These are phyloP conservation scores for Pseudorhiza aurosa DNA, from an alignment of 30 jellyfish, hydroid and myxozoan genomes.

Conservation along the genomic window DNA sequence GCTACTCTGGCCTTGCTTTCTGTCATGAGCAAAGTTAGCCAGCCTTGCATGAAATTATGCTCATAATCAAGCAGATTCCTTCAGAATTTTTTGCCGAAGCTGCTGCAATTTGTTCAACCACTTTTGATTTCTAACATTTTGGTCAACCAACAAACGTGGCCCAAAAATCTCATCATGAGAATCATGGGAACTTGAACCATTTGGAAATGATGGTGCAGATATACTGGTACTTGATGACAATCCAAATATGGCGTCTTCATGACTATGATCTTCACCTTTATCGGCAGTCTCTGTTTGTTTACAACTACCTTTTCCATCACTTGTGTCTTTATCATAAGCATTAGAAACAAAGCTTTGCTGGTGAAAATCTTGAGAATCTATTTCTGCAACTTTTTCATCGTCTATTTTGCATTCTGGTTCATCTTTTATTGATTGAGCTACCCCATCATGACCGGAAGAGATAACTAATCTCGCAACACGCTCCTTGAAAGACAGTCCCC, in stretches of 20 bases:
- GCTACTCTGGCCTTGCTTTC: no score
- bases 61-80: slow-evolving; percentile 4
- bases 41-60: not conserved
- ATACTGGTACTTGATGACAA: not conserved
- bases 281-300: not conserved
- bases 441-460: not conserved
- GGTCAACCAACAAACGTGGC: slow-evolving; percentile 46
- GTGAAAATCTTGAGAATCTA: slow-evolving; percentile 50
- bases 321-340: not conserved
- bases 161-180: slow-evolving; percentile 51
- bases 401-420: not conserved
- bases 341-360: slow-evolving; percentile 52
- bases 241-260: slow-evolving; percentile 47
- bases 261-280: not conserved
- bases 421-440: not conserved
- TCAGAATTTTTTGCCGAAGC: slow-evolving; percentile 12
- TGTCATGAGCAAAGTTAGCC: no score
- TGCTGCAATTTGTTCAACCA: slow-evolving; percentile 44
- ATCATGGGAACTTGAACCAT: not conserved
- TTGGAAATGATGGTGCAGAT: not conserved
- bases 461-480: slow-evolving; percentile 11
- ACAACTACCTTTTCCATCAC: not conserved
- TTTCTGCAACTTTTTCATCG: slow-evolving; percentile 45
- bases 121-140: slow-evolving; percentile 15
- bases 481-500: slow-evolving; percentile 28